Percentiles rank a stretch among this genome's conserved stretches.
phyloP scores from a whole-genome alignment of 2,113 vertebrate species.

The Pelecanus crispus region DNA sequence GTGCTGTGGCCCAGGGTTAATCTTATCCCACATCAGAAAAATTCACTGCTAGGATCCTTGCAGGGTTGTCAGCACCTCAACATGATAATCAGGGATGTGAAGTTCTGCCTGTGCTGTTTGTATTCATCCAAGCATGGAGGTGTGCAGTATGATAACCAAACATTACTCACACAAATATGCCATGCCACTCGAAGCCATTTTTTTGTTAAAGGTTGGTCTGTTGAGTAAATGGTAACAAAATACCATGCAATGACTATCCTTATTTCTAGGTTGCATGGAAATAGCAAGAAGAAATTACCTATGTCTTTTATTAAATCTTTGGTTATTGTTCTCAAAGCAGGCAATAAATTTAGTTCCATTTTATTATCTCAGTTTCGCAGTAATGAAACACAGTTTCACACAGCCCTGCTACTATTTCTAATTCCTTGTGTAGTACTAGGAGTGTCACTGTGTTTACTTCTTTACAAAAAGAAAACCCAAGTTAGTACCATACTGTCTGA shows the following conservation, averaged over 20 bases:
- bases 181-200: background rate
- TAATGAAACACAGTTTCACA: background rate
- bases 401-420: background rate
- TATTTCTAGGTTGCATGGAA: background rate
- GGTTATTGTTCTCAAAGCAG: background rate
- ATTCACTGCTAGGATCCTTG: background rate
- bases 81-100: background rate
- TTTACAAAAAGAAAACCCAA: background rate
- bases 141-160: background rate
- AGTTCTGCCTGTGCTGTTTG: background rate
- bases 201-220: background rate
- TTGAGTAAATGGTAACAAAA: background rate
- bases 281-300: background rate
- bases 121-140: background rate
- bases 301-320: background rate
- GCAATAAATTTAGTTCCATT: background rate
- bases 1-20: background rate
- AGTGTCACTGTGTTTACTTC: background rate
- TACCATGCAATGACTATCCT: background rate
- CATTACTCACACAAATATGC: background rate
- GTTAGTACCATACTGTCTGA: background rate
- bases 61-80: background rate
- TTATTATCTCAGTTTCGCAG: background rate
- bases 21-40: background rate
- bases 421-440: background rate